A percentile compares a stretch with the other conserved stretches of the same genome.
phyloP scores from a whole-genome alignment of 2,113 vertebrate genomes.

The Trinectes maculatus region DNA sequence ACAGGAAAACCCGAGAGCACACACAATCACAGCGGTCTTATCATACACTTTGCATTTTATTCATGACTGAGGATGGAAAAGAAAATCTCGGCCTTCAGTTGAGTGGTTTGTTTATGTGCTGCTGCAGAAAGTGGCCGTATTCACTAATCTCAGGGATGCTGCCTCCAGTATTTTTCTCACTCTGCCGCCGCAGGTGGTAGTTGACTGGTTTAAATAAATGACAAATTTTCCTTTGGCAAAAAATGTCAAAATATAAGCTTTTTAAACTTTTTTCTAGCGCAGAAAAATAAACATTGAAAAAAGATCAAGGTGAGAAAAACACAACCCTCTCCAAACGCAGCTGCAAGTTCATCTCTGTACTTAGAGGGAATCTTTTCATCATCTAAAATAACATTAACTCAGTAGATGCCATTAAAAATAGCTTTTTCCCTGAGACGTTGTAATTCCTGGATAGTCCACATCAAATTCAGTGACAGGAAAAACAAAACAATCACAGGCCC shows the following conservation, averaged over 20 bases:
- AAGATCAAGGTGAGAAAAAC: background rate
- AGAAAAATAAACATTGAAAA: background rate
- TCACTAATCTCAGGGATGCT: conserved; percentile 51
- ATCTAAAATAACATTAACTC: too few relatives aligned
- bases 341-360: too few relatives aligned
- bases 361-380: too few relatives aligned
- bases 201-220: conserved; percentile 47
- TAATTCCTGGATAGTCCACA: too few relatives aligned
- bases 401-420: too few relatives aligned
- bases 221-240: conserved; percentile 24
- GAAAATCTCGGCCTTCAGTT: conserved; percentile 42
- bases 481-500: too few relatives aligned
- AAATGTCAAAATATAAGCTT: background rate
- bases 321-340: background rate
- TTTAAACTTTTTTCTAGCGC: background rate
- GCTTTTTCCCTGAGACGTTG: too few relatives aligned
- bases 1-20: conserved; percentile 15
- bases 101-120: conserved; percentile 64
- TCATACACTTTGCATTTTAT: conserved; percentile 41
- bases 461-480: too few relatives aligned
- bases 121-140: conserved; percentile 43
- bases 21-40: background rate
- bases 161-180: conserved; percentile 31
- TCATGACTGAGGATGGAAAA: conserved; percentile 48
- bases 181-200: conserved; percentile 44